Conservation (phyloP, 1,140 invertebrate species). For the Bombus superbus region DNA sequence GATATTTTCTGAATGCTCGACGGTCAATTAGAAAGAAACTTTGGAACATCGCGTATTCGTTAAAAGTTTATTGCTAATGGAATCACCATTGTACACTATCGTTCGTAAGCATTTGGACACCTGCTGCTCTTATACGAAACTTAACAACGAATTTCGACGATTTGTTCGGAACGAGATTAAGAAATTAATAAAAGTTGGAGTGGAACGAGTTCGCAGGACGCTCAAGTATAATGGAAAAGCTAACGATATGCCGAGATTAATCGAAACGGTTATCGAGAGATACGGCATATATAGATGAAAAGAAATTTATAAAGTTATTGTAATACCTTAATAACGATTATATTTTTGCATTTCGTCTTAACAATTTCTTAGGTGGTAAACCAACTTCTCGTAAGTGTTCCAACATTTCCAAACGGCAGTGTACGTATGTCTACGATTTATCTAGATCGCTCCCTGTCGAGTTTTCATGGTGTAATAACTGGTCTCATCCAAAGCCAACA, state of each 20-base stretch:
- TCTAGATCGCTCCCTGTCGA: neutral
- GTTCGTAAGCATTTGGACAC: neutral
- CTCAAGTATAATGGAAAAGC: too few relatives aligned
- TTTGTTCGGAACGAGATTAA: too few relatives aligned
- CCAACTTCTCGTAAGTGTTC: neutral
- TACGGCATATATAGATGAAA: too few relatives aligned
- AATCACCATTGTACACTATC: neutral
- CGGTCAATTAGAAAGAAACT: neutral
- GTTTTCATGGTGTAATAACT: conserved; percentile 14
- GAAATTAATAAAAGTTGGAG: too few relatives aligned
- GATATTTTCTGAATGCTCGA: neutral
- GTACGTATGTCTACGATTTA: neutral
- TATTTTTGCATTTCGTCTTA: too few relatives aligned
- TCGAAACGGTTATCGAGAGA: too few relatives aligned
- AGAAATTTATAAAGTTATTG: too few relatives aligned
- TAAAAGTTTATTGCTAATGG: neutral
- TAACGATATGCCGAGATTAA: too few relatives aligned
- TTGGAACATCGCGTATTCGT: neutral
- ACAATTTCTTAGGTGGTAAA: neutral
- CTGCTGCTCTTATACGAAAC: neutral
- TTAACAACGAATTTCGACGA: too few relatives aligned
- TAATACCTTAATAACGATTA: too few relatives aligned
- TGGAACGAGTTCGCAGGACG: too few relatives aligned
- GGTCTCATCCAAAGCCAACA: neutral
- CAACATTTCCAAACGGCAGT: too few relatives aligned